phyloP scores from a whole-genome alignment of 1,140 invertebrate genomes.

The Latrodectus geometricus region DNA sequence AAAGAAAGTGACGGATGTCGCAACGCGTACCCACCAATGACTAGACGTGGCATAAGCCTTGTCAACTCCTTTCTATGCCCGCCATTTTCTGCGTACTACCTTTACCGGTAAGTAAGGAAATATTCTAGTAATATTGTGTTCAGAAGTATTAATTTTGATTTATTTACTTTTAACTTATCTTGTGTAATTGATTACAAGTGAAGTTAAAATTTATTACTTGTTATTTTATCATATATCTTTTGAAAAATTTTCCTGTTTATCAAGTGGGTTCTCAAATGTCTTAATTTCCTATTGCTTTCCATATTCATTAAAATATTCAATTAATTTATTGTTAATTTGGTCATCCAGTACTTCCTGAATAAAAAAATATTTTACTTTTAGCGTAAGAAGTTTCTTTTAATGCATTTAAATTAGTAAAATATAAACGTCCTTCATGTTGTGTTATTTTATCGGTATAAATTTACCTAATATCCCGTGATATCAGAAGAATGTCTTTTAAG shows the following conservation, averaged over 20 bases:
- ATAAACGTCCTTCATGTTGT: too few species aligned
- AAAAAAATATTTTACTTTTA: too few species aligned
- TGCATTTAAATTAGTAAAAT: too few species aligned
- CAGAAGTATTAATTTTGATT: background rate
- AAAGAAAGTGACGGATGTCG: slow-evolving; percentile 39
- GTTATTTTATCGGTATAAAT: too few species aligned
- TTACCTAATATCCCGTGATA: too few species aligned
- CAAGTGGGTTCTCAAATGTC: background rate
- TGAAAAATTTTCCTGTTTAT: background rate
- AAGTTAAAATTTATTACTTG: background rate
- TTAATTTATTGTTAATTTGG: too few species aligned
- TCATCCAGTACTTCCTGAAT: too few species aligned
- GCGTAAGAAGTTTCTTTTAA: too few species aligned
- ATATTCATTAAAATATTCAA: too few species aligned
- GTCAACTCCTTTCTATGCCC: slow-evolving; percentile 61
- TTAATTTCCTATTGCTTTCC: too few species aligned
- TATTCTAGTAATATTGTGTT: background rate
- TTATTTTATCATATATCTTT: background rate
- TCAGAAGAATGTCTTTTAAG: too few species aligned
- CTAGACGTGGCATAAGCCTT: slow-evolving; percentile 61
- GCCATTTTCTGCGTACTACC: slow-evolving; percentile 53
- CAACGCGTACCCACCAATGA: slow-evolving; percentile 47
- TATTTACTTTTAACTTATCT: background rate
- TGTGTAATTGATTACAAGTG: background rate
- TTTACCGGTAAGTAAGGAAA: slow-evolving; percentile 53